Conservation (phyloP, 2,888 invertebrate genomes). For the Hanleya hanleyi region DNA sequence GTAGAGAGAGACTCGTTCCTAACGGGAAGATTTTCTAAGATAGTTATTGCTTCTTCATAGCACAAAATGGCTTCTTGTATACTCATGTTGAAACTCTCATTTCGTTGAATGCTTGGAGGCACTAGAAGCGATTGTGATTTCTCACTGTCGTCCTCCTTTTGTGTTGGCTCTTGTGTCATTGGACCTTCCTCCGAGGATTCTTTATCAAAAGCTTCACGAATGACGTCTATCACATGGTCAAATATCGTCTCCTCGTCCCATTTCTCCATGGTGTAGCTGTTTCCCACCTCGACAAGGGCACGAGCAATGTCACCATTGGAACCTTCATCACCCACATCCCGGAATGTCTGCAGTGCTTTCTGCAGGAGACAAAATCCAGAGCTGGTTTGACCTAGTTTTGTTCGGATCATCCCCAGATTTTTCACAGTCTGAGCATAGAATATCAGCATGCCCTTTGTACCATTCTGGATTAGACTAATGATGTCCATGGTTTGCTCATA, state of each 20-base stretch:
- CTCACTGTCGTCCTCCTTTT: not conserved
- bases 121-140: not conserved
- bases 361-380: slow-evolving; percentile 65
- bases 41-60: slow-evolving; percentile 63
- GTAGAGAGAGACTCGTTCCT: slow-evolving; percentile 53
- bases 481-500: slow-evolving; percentile 62
- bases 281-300: slow-evolving; percentile 67
- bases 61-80: slow-evolving; percentile 68
- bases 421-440: slow-evolving; percentile 63
- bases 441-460: slow-evolving; percentile 56
- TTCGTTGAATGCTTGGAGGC: not conserved
- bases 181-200: slow-evolving; percentile 51
- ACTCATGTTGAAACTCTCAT: slow-evolving; percentile 27
- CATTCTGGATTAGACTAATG: slow-evolving; percentile 64
- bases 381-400: slow-evolving; percentile 62
- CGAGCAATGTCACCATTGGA: slow-evolving; percentile 62
- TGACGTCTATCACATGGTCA: slow-evolving; percentile 63
- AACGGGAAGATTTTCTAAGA: slow-evolving; percentile 52
- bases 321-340: slow-evolving; percentile 58
- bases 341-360: slow-evolving; percentile 60
- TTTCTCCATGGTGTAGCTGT: slow-evolving; percentile 64
- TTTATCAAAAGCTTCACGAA: slow-evolving; percentile 65
- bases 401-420: slow-evolving; percentile 65
- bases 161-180: not conserved
- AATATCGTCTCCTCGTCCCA: slow-evolving; percentile 62